Evolutionary conservation across 2,113 vertebrate species (phyloP), one percentile per base, ranked within the genome.

Genomic region (Stictonetta naevosa): DNA sequence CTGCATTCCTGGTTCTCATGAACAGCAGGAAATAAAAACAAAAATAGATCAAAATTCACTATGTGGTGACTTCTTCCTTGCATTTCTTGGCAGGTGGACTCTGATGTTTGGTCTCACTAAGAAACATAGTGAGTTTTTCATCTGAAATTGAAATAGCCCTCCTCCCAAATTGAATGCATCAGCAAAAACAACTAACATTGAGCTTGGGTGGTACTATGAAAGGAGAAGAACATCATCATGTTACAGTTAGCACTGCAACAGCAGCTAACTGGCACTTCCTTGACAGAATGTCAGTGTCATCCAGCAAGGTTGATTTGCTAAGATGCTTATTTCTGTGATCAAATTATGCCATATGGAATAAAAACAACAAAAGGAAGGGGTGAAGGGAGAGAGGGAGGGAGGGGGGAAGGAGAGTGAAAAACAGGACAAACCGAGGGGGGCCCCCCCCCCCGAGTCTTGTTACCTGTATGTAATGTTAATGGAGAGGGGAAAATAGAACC

Each of bases 1-100:
- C 83, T 83, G 58, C 74, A 62, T 93, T 96, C 88, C 66, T 89
- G 62, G 66, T 95, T 94, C 86, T 94, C 83, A 95, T 66, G 86
- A 95, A 76, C 69, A 92, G 92, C 90, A 96, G 83, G 92, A 95
- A 96, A 90, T 86, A 81, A 95, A 94, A 85, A 21, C 55, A 96
- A 88, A 95, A 94, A 96, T 88, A 95, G 89, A 95, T 91, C 74
- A 95, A 75, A 88, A 96, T 91, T 93, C 88, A 76, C 50, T 91
- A 34, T 46, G 62, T 89, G 83, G 44, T 91, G 71, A 88, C 76
- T 87, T 94, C 86, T 94, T 69, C 63, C 71, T 87, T 68, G 62
- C 62, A 34, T 76, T 95, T 93, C 66, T 93, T 95, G 93, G 93
- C 83, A 97, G 93, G 88, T 97, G 66, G 36, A 88, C 36, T 75